Conservation (phyloP, 2,797 vertebrate species). For the Dromococcyx pavoninus region DNA sequence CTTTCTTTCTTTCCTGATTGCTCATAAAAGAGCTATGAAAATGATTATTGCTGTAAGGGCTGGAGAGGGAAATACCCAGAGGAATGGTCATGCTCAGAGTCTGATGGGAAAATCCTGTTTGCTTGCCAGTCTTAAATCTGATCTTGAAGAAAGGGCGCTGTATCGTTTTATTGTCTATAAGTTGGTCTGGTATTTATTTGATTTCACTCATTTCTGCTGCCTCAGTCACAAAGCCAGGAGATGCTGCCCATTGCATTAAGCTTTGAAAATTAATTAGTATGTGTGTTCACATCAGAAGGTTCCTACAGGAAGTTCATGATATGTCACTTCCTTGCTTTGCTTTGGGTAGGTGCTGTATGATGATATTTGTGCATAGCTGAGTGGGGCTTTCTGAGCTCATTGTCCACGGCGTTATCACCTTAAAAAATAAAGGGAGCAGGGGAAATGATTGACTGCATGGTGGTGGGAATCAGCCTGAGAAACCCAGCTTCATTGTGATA, state of each 20-base stretch:
- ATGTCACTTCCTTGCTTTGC: not conserved
- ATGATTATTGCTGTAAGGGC: not conserved
- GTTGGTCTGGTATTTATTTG: not conserved
- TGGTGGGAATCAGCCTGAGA: not conserved
- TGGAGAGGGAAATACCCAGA: not conserved
- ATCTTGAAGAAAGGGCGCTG: slow-evolving; percentile 20
- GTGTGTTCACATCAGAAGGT: not conserved
- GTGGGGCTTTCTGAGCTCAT: not conserved
- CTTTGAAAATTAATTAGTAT: not conserved
- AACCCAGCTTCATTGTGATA: not conserved
- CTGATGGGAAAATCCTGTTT: not conserved
- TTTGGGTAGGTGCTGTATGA: not conserved
- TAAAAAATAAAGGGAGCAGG: not conserved
- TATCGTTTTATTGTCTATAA: not conserved
- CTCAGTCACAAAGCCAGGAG: not conserved
- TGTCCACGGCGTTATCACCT: not conserved
- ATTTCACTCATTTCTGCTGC: not conserved
- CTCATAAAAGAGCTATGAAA: not conserved
- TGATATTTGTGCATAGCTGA: not conserved
- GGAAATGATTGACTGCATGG: not conserved
- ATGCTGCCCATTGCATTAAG: not conserved
- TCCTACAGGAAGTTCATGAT: not conserved
- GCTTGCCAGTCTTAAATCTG: not conserved
- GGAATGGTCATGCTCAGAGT: not conserved
- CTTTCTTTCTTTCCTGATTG: not conserved